A percentile compares a stretch with the other conserved stretches of the same genome.
These are phyloP conservation scores for Acanthoscelides obtectus DNA, from an alignment of 2,888 invertebrate species.

Conservation along the genomic window DNA sequence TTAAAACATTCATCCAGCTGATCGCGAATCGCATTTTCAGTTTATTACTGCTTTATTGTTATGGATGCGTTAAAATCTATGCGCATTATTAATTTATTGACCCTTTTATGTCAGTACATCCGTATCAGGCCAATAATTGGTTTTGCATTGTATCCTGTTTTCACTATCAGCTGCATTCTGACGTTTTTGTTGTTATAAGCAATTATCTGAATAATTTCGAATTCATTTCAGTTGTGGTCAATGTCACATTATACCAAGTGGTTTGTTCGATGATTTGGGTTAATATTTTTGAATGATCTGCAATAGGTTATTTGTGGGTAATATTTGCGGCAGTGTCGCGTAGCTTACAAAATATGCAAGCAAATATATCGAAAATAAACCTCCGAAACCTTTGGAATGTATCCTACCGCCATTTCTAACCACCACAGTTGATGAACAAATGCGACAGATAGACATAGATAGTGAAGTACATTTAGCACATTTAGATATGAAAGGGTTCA, in stretches of 20 bases:
- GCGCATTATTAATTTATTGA: constrained; percentile 23
- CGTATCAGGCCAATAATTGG: background rate
- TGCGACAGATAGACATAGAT: too few relatives aligned
- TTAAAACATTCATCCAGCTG: background rate
- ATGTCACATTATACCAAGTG: background rate
- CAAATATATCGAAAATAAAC: too few relatives aligned
- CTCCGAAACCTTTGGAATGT: too few relatives aligned
- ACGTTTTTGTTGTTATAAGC: background rate
- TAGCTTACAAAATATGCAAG: too few relatives aligned
- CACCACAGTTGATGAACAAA: too few relatives aligned
- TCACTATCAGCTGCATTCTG: background rate
- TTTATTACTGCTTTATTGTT: constrained; percentile 27
- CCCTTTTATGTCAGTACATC: background rate
- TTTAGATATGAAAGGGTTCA: too few relatives aligned
- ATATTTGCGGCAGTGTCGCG: too few relatives aligned
- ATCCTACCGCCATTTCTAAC: too few relatives aligned
- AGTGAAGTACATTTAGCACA: too few relatives aligned
- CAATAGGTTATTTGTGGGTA: background rate
- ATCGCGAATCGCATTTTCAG: constrained; percentile 9
- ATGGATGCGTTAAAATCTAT: constrained; percentile 27
- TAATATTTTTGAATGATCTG: background rate
- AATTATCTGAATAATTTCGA: background rate
- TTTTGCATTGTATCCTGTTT: background rate
- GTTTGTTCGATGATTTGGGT: background rate
- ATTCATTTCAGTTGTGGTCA: background rate